A percentile compares a stretch with the other conserved stretches of the same genome.
Conservation (phyloP, 2,888 invertebrate species). For the Buathra laborator region DNA sequence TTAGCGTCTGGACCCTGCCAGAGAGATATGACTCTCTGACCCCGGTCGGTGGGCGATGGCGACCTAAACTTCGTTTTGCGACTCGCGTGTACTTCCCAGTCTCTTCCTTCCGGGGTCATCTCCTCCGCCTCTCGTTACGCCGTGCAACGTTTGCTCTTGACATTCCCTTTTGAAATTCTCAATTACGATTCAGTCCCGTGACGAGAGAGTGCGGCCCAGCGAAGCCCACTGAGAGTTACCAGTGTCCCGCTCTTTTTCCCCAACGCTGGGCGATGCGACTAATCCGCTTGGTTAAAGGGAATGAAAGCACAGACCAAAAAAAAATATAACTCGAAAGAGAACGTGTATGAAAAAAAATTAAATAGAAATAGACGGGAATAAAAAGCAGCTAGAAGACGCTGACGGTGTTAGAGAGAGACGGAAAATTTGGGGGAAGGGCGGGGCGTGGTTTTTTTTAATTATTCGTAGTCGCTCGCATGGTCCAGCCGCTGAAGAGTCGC, state of each 20-base stretch:
- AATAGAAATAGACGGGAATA: not conserved
- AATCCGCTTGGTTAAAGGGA: constrained; percentile 39
- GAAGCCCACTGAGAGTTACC: constrained; percentile 20
- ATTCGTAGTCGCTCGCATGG: constrained; percentile 21
- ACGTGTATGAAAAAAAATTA: not conserved
- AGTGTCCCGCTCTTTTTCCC: constrained; percentile 17
- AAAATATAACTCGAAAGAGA: not conserved
- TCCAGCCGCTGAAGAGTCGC: constrained; percentile 25
- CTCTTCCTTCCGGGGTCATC: not conserved
- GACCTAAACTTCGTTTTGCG: constrained; percentile 28
- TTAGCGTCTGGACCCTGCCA: constrained; percentile 57
- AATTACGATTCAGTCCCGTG: constrained; percentile 48
- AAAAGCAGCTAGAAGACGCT: constrained; percentile 15
- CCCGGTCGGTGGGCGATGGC: constrained; percentile 1
- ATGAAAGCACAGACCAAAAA: constrained; percentile 4
- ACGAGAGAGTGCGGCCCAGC: constrained; percentile 25
- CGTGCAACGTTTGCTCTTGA: constrained; percentile 25
- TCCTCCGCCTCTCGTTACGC: not conserved
- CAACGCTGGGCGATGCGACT: constrained; percentile 21
- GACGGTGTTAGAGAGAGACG: not conserved
- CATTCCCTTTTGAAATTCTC: constrained; percentile 48
- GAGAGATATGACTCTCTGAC: constrained; percentile 23
- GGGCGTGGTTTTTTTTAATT: constrained; percentile 31
- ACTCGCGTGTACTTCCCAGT: constrained; percentile 11
- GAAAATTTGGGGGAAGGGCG: not conserved